Percentiles rank a stretch among this genome's conserved stretches.
Conservation (phyloP, 2,113 vertebrate genomes). For the Mormyrus iriodes region DNA sequence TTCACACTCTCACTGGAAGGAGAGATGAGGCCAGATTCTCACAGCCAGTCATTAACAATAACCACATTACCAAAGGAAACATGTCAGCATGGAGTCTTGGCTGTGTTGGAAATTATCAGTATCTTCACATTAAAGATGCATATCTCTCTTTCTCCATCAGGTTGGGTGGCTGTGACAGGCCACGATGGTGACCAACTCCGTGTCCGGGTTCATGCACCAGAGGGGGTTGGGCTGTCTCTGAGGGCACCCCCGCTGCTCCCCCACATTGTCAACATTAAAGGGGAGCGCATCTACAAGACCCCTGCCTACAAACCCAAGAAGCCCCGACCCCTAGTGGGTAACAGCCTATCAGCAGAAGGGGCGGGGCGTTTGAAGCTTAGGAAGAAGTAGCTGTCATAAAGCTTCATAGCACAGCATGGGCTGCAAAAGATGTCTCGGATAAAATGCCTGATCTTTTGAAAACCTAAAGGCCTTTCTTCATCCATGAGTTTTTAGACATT, state of each 20-base stretch:
- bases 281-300: conserved; percentile 62
- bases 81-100: background rate
- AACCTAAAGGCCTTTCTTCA: background rate
- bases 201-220: conserved; percentile 68
- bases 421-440: background rate
- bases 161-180: conserved; percentile 85
- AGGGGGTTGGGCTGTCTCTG: conserved; percentile 47
- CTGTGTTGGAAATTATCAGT: background rate
- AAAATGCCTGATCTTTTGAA: background rate
- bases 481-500: background rate
- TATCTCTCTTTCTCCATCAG: conserved; percentile 46
- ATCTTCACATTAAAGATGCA: background rate
- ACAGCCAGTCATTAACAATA: background rate
- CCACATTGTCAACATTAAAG: conserved; percentile 65
- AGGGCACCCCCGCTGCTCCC: conserved; percentile 75
- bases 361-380: conserved; percentile 24
- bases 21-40: background rate
- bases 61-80: background rate
- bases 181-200: conserved; percentile 47
- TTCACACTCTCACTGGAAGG: background rate
- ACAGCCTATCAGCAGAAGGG: conserved; percentile 25
- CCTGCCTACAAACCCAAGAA: conserved; percentile 67
- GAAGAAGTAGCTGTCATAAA: conserved; percentile 1
- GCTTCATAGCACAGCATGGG: no score
- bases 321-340: conserved; percentile 50